Evolutionary conservation across 2,888 invertebrate genomes (phyloP).

Genomic region (Drosophila antonietae): DNA sequence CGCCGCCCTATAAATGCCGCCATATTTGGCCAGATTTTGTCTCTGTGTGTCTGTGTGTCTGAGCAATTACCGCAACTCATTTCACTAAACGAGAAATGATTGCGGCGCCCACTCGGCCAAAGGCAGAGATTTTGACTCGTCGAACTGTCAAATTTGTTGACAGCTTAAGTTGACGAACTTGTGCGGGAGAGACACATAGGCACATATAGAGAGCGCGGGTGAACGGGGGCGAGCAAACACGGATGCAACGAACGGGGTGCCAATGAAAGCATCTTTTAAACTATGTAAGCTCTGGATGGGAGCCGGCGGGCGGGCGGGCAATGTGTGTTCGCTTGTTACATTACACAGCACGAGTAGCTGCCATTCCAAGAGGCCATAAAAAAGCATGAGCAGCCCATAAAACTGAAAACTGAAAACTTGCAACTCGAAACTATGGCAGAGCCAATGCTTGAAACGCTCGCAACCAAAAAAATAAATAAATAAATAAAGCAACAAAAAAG

Average conservation of each 20-base stretch:
- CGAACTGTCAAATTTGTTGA: slow-evolving; percentile 76
- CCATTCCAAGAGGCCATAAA: slow-evolving; percentile 53
- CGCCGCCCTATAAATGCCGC: slow-evolving; percentile 50
- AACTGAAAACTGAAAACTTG: slow-evolving; percentile 45
- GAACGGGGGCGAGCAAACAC: not conserved
- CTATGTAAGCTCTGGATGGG: slow-evolving; percentile 47
- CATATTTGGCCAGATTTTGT: slow-evolving; percentile 42
- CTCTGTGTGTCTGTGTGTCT: slow-evolving; percentile 3
- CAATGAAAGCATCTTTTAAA: slow-evolving; percentile 56
- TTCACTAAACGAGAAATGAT: slow-evolving; percentile 69
- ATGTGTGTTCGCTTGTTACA: not conserved
- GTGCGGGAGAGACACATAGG: not conserved
- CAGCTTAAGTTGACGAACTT: slow-evolving; percentile 52
- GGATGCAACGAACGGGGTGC: slow-evolving; percentile 28
- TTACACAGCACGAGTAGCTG: slow-evolving; percentile 35
- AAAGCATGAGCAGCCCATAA: slow-evolving; percentile 55
- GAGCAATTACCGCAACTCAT: slow-evolving; percentile 71
- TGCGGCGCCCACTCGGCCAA: slow-evolving; percentile 47
- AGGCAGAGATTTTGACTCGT: slow-evolving; percentile 38
- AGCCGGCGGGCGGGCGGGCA: not conserved
- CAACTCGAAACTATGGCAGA: slow-evolving; percentile 46
- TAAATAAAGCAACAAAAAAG: not conserved
- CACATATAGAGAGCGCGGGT: not conserved
- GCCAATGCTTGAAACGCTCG: slow-evolving; percentile 31
- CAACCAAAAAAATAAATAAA: slow-evolving; percentile 26